A percentile compares a stretch with the other conserved stretches of the same genome.
phyloP scores from a whole-genome alignment of 2,113 vertebrate genomes.

The Ibidorhyncha struthersii region DNA sequence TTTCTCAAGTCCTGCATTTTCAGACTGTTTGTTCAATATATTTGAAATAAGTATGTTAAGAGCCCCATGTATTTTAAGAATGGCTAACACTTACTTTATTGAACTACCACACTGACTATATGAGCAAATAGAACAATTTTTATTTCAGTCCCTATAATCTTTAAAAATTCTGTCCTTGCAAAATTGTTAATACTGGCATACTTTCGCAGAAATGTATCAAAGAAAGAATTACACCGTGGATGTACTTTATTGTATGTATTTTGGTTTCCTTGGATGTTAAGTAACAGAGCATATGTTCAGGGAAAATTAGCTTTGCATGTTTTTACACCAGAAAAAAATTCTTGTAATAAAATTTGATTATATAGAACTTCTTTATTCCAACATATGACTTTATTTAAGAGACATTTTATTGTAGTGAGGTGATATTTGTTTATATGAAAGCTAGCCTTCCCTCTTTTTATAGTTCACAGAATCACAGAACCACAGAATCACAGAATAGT shows the following conservation, averaged over 20 bases:
- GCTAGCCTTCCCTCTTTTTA: neutral
- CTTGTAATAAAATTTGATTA: neutral
- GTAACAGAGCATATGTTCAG: neutral
- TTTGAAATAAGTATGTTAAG: neutral
- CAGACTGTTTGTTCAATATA: neutral
- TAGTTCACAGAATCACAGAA: too few species aligned
- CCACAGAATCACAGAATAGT: too few species aligned
- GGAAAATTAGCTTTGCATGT: neutral
- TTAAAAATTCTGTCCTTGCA: neutral
- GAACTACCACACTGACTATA: neutral
- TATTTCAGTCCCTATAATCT: neutral
- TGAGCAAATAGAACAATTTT: neutral
- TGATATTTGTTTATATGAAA: neutral
- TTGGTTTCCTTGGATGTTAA: neutral
- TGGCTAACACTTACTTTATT: neutral
- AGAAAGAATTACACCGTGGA: neutral
- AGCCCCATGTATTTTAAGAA: neutral
- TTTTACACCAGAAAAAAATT: neutral
- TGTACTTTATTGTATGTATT: neutral
- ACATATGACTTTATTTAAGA: neutral
- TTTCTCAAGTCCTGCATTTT: neutral
- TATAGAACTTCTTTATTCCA: neutral
- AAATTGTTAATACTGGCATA: neutral
- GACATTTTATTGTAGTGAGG: neutral
- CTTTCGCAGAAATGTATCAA: neutral